Percentiles rank a stretch among this genome's conserved stretches.
phyloP scores from a whole-genome alignment of 2,797 vertebrate genomes.

The Pipistrellus nathusii region DNA sequence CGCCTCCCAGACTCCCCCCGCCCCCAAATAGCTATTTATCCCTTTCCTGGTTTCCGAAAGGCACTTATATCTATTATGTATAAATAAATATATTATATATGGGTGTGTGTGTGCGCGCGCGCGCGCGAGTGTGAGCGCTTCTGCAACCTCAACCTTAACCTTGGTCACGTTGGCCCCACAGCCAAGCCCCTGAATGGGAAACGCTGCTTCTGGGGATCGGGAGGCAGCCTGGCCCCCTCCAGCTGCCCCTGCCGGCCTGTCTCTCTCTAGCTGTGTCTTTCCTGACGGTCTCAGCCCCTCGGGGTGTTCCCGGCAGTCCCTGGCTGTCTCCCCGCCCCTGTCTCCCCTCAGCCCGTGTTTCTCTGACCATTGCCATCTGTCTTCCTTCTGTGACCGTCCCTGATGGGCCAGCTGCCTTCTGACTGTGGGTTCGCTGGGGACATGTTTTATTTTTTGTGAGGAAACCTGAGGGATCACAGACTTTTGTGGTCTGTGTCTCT shows the following conservation, averaged over 20 bases:
- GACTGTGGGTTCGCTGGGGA: conserved; percentile 52
- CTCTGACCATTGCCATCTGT: neutral
- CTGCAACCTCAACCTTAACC: conserved; percentile 38
- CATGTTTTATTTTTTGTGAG: conserved; percentile 42
- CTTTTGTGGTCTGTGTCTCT: neutral
- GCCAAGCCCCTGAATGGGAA: conserved; percentile 49
- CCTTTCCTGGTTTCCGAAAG: conserved; percentile 75
- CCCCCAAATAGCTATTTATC: conserved; percentile 70
- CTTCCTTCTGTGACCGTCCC: conserved; percentile 8
- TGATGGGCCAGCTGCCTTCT: neutral
- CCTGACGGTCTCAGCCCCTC: neutral
- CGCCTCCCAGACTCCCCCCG: neutral
- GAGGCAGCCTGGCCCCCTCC: neutral
- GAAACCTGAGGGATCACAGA: conserved; percentile 11
- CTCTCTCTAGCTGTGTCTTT: neutral
- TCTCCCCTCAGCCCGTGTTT: conserved; percentile 28
- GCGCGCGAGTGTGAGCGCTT: conserved; percentile 50
- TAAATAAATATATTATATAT: conserved; percentile 85
- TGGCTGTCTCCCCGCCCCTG: neutral
- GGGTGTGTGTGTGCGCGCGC: conserved; percentile 34
- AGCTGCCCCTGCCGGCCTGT: neutral
- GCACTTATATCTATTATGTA: conserved; percentile 84
- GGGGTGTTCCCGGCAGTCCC: neutral
- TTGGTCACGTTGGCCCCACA: neutral
- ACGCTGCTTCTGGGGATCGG: conserved; percentile 19